Evolutionary conservation across 2,113 vertebrate genomes (phyloP), one percentile per base, ranked within the genome.

Genomic region (Hippoglossus stenolepis): DNA sequence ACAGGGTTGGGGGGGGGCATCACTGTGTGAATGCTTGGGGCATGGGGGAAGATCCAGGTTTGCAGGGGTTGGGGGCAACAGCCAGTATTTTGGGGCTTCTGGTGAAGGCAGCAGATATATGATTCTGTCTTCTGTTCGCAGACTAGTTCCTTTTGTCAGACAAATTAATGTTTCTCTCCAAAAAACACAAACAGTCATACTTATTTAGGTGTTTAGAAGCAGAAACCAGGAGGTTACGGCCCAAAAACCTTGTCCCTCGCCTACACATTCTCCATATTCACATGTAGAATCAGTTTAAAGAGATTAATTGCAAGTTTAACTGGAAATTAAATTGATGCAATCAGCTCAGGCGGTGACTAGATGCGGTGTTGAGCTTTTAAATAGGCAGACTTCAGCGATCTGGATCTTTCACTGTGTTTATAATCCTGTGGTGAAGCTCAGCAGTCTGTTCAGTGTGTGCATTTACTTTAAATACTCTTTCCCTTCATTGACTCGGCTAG

Each of bases 371-470:
- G 40, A 43, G 58, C 26, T 31, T 31, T 31, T 31, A 31, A 31
- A 31, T 7, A 8, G 7, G 31, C 5, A 31, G 31, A 31, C 31
- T 51, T 66, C 15, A 24, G 21, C 71, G 53, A 72, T 76, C 79
- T 83, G 82, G 87, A 89, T 31, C 87, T 62, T 53, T 4, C 73
- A 62, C 73, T 11, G 4, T 9, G 4, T 61, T 49, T 58, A 13
- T 45, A 59, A 73, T 83, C 75, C 77, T 77, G 18, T 47, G 72
- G 87, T 60, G 75, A 3, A 79, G 69, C 67, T 89, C 77, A 65
- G 68, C 66, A 63, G 87, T 77, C 54, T 66, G 57, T 5, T 0
- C 53, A 17, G 20, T 64, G 8, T 56, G 20, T 70, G 51, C 59
- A 31, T 56, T 17, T 64, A 31, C 23, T 28, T 43, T 51, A 51